Percentiles rank a stretch among this genome's conserved stretches.
These are phyloP conservation scores for Fulica atra DNA, from an alignment of 2,113 vertebrate genomes.

Conservation along the genomic window DNA sequence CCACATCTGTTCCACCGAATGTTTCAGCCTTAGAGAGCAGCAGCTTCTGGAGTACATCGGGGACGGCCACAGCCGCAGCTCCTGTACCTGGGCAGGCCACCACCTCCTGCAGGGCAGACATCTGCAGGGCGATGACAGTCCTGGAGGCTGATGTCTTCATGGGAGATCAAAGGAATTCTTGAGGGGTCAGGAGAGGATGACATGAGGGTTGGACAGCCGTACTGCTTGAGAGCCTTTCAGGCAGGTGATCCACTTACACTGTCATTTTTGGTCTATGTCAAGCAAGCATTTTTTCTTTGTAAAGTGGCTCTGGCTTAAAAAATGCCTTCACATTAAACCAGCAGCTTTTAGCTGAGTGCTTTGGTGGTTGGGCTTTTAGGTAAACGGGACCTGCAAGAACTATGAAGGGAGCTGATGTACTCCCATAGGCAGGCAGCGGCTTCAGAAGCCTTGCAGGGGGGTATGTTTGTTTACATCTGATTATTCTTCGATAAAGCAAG, in stretches of 20 bases:
- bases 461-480: constrained; percentile 65
- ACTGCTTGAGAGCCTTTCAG: constrained; percentile 8
- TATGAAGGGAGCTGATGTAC: constrained; percentile 5
- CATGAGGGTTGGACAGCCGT: neutral
- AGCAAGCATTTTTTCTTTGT: neutral
- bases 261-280: constrained; percentile 37
- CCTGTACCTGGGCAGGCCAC: neutral
- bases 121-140: neutral
- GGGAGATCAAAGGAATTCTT: constrained; percentile 50
- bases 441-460: constrained; percentile 41
- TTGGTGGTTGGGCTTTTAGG: neutral
- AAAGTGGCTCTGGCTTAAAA: constrained; percentile 3
- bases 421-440: neutral
- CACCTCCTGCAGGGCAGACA: neutral
- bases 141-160: neutral
- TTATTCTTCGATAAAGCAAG: constrained; percentile 65
- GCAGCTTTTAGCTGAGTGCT: neutral
- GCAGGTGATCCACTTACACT: constrained; percentile 50
- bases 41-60: neutral
- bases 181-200: constrained; percentile 13
- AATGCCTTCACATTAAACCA: fast-evolving
- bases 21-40: neutral
- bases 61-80: neutral
- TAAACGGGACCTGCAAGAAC: neutral
- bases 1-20: neutral